A percentile compares a stretch with the other conserved stretches of the same genome.
Evolutionary conservation across 2,797 vertebrate species (phyloP).

Genomic region (Poeciliopsis gracilis): DNA sequence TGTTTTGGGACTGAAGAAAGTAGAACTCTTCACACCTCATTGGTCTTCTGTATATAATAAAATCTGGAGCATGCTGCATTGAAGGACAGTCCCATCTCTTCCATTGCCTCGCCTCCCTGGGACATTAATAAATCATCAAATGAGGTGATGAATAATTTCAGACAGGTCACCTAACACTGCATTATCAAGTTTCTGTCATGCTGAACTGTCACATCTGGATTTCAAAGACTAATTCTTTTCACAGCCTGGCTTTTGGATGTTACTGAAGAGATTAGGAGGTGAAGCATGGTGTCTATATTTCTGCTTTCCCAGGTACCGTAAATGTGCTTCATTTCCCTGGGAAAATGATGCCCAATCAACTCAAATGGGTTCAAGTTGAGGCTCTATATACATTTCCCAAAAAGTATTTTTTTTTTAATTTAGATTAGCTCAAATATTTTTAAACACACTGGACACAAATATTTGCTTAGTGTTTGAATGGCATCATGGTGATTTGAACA

Average conservation of each 20-base stretch:
- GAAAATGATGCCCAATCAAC: background rate
- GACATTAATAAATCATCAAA: constrained; percentile 72
- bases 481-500: too few species aligned
- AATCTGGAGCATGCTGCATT: constrained; percentile 10
- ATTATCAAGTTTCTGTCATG: constrained; percentile 18
- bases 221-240: constrained; percentile 44
- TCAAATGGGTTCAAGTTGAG: background rate
- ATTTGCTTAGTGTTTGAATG: too few species aligned
- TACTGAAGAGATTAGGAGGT: background rate
- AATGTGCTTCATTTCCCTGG: background rate
- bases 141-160: constrained; percentile 74
- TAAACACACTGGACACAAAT: too few species aligned
- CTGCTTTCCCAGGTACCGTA: background rate
- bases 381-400: too few species aligned
- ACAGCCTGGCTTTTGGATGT: background rate
- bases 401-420: too few species aligned
- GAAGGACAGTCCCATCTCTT: background rate
- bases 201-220: constrained; percentile 53
- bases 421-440: too few species aligned
- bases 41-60: constrained; percentile 16
- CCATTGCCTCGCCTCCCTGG: background rate
- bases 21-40: background rate
- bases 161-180: constrained; percentile 50
- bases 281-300: background rate
- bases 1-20: background rate